Evolutionary conservation across 1,140 invertebrate genomes (phyloP), one percentile per base, ranked within the genome.

Genomic region (Pentalonia nigronervosa): DNA sequence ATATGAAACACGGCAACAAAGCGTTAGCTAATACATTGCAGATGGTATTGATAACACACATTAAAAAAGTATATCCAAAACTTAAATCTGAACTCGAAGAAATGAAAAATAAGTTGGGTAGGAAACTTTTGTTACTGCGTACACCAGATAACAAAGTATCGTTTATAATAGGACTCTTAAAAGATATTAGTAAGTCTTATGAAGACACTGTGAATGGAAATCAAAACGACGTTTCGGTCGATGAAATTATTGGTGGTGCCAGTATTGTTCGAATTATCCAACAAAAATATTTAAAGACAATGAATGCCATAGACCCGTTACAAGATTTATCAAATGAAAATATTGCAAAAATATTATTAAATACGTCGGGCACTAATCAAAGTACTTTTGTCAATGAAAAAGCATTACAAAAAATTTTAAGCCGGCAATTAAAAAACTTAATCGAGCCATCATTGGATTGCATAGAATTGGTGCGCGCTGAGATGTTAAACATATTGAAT

Each of bases 211-310:
- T 97, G 94, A 97, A 97, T 94, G 97, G 96, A n/a, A 97, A 97
- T 45, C 95, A 96, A 7, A 96, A 96, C 91, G 97, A 97, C 95
- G 97, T 97, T 94, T 96, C 97, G 95, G 97, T 97, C 4, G 96
- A 96, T 25, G 97, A 97, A 95, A 95, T 97, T 94, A 97, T 96
- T 95, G 97, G 97, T 81, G 97, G 97, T 93, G 97, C 97, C 53
- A 95, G 97, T 60, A 97, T 97, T 67, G 96, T 96, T 94, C 97
- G 97, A 94, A 97, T 97, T 94, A 97, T 97, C 94, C 96, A 97
- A 94, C 97, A 97, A 94, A 97, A 96, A 25, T 97, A 97, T 95
- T 96, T 96, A 47, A 94, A 95, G 90, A 96, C 96, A 0, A 95
- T 97, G 41, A 96, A 97, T 94, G 95, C 95, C 30, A 96, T 97